phyloP scores from a whole-genome alignment of 2,888 invertebrate species.

The Eueremaeus valkanovi region DNA sequence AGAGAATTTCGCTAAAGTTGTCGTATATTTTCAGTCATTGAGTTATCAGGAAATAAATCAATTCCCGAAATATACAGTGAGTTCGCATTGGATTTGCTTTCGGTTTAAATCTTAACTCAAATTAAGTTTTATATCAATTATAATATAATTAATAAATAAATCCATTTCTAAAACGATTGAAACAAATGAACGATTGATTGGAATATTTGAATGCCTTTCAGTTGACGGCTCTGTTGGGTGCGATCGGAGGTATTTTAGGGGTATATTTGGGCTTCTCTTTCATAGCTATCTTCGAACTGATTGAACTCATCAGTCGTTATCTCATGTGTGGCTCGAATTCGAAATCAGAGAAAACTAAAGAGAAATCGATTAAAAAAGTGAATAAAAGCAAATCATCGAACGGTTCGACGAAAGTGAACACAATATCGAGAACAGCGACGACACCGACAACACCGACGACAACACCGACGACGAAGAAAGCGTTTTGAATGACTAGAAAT shows the following conservation, averaged over 20 bases:
- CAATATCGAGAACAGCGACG: not conserved
- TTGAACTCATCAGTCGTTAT: conserved; percentile 38
- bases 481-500: conserved; percentile 11
- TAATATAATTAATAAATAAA: not conserved
- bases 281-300: conserved; percentile 39
- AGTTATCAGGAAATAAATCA: conserved; percentile 42
- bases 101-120: no score
- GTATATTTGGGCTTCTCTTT: conserved; percentile 42
- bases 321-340: not conserved
- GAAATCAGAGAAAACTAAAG: not conserved
- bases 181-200: not conserved
- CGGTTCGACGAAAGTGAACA: not conserved
- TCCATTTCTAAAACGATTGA: not conserved
- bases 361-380: not conserved
- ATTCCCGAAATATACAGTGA: conserved; percentile 42
- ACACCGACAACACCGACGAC: not conserved
- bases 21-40: conserved; percentile 42
- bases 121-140: no score
- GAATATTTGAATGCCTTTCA: not conserved
- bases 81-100: not conserved
- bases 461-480: not conserved
- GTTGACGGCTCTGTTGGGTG: conserved; percentile 38
- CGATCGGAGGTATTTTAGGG: conserved; percentile 43
- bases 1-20: conserved; percentile 42
- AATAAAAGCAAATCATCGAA: not conserved